Conservation (phyloP, 2,888 invertebrate genomes). For the Drosophila recens region DNA sequence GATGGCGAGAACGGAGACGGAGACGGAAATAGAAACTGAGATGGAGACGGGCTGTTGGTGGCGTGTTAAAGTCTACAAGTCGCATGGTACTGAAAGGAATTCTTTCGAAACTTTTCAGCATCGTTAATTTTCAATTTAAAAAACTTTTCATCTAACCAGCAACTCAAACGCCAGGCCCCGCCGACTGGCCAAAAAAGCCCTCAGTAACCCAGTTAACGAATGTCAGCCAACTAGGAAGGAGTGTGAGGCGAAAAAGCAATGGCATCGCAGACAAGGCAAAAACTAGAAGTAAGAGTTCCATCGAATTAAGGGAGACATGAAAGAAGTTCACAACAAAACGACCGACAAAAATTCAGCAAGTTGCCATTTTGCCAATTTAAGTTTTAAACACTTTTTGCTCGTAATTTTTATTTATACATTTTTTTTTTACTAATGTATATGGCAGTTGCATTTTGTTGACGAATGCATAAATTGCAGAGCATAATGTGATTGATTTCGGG, state of each 20-base stretch:
- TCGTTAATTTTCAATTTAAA: constrained; percentile 78
- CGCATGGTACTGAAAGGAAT: constrained; percentile 53
- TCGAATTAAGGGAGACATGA: constrained; percentile 5
- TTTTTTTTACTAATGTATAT: not conserved
- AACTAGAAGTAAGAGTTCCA: constrained; percentile 22
- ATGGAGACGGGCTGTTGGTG: not conserved
- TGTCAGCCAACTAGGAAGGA: constrained; percentile 34
- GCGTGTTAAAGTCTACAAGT: constrained; percentile 57
- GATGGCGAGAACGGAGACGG: not conserved
- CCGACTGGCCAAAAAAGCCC: constrained; percentile 12
- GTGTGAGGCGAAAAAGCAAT: constrained; percentile 21
- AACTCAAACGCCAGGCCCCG: constrained; percentile 40
- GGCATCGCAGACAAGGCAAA: constrained; percentile 45
- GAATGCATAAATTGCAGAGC: not conserved
- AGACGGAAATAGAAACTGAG: not conserved
- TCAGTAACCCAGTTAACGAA: constrained; percentile 54
- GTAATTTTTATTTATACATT: constrained; percentile 38
- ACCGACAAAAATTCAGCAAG: constrained; percentile 41
- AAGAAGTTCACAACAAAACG: constrained; percentile 23
- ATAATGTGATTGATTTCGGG: constrained; percentile 5
- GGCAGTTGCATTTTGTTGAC: not conserved
- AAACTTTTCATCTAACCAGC: constrained; percentile 70
- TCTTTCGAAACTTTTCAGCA: constrained; percentile 74
- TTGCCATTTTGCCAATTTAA: constrained; percentile 50
- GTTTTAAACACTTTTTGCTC: constrained; percentile 47